Base-by-base conservation (phyloP, 1,140 invertebrate species). In the Bursaphelenchus mucronatus region DNA sequence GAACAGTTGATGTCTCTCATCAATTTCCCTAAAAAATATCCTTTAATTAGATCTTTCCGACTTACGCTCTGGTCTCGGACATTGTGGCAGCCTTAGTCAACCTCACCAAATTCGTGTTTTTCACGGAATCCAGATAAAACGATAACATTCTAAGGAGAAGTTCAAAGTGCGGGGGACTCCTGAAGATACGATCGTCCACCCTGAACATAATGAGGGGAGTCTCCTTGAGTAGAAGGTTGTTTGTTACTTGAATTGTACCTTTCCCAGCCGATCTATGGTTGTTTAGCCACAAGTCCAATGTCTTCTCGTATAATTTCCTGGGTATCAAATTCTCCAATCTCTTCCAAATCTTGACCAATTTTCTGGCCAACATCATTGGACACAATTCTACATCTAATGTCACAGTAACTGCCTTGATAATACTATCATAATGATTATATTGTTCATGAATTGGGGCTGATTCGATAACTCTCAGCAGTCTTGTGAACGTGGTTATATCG, bases 11-110 rank as follows among this genome's bases (percentile, higher is more conserved):
- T 47, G 44, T 54, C 63, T 74, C 45, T 71, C 70, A 40, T 77
- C 68, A 15, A 74, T 69, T 64, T 74, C 70, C 44, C 71, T 74
- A 47, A 51, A 71, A 13, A n/a, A n/a, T n/a, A n/a, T n/a, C n/a
- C 47, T 10, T 68, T 13, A 13, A 41, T 44, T 17, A 69, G 44
- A 5, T 64, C 15, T 30, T 64, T 64, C 10, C 11, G 52, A 59
- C 57, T 59, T 50, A 59, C 57, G 19, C 19, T 50, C 19, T 50
- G 41, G 41, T 45, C 7, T 44, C 21, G 13, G 17, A 44, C 45
- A 45, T n/a, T n/a, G 46, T 49, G 8, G 39, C 58, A 15, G 71
- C 63, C 21, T 64, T 58, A 10, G 40, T 44, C 56, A 71, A 49
- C 19, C 66, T 69, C 21, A 70, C 52, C 15, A 61, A 40, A 45